Evolutionary conservation across 53 echinoderm and acorn worm genomes (phyloP).

Genomic region (Temnopleurus reevesii): DNA sequence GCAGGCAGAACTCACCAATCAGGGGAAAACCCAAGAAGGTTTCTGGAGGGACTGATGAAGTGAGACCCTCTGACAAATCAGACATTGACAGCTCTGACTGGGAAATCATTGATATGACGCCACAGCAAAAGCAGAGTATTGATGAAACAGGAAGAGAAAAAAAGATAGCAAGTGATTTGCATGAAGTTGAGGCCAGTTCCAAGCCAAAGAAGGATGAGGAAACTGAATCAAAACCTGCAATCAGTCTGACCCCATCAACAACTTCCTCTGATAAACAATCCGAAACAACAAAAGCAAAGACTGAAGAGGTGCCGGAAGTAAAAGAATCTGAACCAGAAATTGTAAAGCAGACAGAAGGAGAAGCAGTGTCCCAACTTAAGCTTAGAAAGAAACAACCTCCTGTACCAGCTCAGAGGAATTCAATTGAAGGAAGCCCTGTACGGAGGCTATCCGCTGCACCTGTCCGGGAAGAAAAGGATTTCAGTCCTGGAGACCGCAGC

Average conservation of each 20-base stretch:
- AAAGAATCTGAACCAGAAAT: neutral
- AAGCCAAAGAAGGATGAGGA: neutral
- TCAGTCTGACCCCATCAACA: neutral
- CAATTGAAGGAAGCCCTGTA: constrained; percentile 38
- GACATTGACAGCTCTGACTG: constrained; percentile 24
- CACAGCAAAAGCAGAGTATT: constrained; percentile 10
- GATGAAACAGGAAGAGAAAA: neutral
- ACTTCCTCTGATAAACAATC: neutral
- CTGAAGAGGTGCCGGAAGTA: neutral
- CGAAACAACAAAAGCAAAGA: neutral
- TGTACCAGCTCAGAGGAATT: constrained; percentile 25
- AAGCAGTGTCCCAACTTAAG: constrained; percentile 43
- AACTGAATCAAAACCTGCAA: neutral
- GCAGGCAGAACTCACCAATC: neutral
- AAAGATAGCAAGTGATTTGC: neutral
- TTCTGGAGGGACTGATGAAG: neutral
- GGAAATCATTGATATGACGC: constrained; percentile 40
- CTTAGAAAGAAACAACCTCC: constrained; percentile 30
- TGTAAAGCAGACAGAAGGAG: neutral
- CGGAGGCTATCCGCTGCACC: constrained; percentile 33
- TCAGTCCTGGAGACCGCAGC: neutral
- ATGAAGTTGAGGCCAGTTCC: neutral
- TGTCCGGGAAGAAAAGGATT: neutral
- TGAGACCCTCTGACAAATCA: neutral
- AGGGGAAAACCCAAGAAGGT: neutral